Percentiles rank a stretch among this genome's conserved stretches.
Evolutionary conservation across 1,140 invertebrate genomes (phyloP).

Genomic region (Drosophila seguyi): DNA sequence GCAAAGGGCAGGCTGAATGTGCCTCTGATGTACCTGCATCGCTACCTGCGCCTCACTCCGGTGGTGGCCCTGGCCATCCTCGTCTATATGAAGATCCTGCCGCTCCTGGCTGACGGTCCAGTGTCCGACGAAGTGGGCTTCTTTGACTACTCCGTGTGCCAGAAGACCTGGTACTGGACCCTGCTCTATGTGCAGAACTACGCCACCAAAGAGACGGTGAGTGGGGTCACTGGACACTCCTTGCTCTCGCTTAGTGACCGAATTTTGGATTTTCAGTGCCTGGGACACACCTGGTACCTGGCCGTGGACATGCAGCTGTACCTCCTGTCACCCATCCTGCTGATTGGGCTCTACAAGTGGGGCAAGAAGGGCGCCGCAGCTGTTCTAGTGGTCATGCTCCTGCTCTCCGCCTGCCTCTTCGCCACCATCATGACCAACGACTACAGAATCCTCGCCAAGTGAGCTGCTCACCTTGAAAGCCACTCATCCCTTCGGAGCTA

Average conservation of each 20-base stretch:
- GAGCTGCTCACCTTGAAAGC: constrained; percentile 2
- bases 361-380: constrained; percentile 57
- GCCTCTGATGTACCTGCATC: constrained; percentile 71
- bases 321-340: constrained; percentile 90
- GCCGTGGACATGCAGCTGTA: constrained; percentile 94
- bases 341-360: constrained; percentile 89
- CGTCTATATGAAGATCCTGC: constrained; percentile 33
- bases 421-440: constrained; percentile 41
- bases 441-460: constrained; percentile 40
- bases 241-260: not conserved
- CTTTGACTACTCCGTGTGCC: constrained; percentile 45
- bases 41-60: constrained; percentile 62
- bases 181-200: constrained; percentile 69
- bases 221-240: not conserved
- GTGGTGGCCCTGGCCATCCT: constrained; percentile 51
- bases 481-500: too few relatives aligned
- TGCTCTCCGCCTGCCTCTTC: constrained; percentile 58
- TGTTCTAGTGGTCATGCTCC: constrained; percentile 47
- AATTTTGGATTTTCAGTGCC: constrained; percentile 86
- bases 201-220: constrained; percentile 18
- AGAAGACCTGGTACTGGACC: constrained; percentile 45
- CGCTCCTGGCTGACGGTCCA: constrained; percentile 43
- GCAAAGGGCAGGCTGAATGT: constrained; percentile 59
- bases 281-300: constrained; percentile 95
- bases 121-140: not conserved